Evolutionary conservation across 2,888 invertebrate species (phyloP), one percentile per base, ranked within the genome.

Genomic region (Onchidella celtica): DNA sequence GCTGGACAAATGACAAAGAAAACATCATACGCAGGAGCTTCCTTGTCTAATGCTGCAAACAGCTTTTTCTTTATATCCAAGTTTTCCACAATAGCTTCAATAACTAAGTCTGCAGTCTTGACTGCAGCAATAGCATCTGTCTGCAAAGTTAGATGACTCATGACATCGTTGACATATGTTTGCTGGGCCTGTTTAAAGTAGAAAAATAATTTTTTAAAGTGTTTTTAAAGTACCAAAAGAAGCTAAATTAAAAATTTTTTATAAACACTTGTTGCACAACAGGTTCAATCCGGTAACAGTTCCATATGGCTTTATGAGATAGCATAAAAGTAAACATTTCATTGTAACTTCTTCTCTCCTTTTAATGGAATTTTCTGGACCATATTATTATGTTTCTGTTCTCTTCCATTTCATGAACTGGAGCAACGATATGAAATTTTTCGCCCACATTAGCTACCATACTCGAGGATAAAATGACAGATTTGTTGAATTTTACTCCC

Each of bases 21-120:
- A n/a, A n/a, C n/a, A n/a, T n/a, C 87, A 84, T 86, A 94, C 93
- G 89, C 85, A 61, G 93, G 93, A n/a, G 93, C 93, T 91, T 95
- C 95, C 82, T 93, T 94, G 94, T 97, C 97, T 59, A 97, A 94
- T 83, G 85, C 59, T 34, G 86, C 94, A 90, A 97, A 97, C 2
- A 97, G 93, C 88, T 96, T 95, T 91, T 96, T 96, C 92, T 97
- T 97, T 0, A 95, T 93, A 74, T 95, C 95, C 82, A 97, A 94
- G 90, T 97, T 97, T 93, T 97, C 97, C 11, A 97, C 95, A 90
- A 97, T 96, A 11, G 97, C 97, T 94, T 97, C 97, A 21, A 97
- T 95, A 2, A 97, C 96, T 80, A 97, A 93, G 93, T 97, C 97
- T 0, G 96, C 94, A 29, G 95, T 94, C 91, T 95, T 95, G 0